Conservation (phyloP, 1,140 invertebrate genomes). For the Dendroctonus valens region DNA sequence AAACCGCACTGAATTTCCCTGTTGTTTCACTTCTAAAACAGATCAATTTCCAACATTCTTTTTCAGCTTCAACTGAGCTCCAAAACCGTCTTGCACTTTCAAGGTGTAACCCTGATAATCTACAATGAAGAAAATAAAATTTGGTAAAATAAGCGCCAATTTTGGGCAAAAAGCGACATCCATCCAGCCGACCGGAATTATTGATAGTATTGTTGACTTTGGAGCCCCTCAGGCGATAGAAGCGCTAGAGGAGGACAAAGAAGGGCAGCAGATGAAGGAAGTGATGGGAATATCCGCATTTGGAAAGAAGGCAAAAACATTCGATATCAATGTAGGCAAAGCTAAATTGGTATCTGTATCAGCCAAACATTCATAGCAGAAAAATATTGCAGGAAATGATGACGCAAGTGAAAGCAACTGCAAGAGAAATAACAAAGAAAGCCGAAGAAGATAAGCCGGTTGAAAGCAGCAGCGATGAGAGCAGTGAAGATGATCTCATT, state of each 20-base stretch:
- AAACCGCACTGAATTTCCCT: no score
- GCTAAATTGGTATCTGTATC: no score
- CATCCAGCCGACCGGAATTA: slow-evolving; percentile 37
- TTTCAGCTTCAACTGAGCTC: no score
- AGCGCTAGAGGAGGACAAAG: slow-evolving; percentile 67
- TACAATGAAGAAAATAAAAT: slow-evolving; percentile 53
- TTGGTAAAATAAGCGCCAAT: slow-evolving; percentile 60
- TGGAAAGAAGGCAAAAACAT: slow-evolving; percentile 75
- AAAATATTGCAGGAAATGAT: slow-evolving; percentile 48
- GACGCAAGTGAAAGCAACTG: slow-evolving; percentile 54
- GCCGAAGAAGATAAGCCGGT: slow-evolving; percentile 36
- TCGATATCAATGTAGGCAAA: slow-evolving; percentile 61
- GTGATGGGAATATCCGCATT: slow-evolving; percentile 76
- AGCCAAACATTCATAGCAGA: no score
- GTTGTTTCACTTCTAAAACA: no score
- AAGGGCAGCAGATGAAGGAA: slow-evolving; percentile 64
- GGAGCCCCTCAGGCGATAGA: slow-evolving; percentile 53
- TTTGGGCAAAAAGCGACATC: slow-evolving; percentile 46
- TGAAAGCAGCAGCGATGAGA: slow-evolving; percentile 44
- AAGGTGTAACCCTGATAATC: no score
- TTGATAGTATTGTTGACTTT: slow-evolving; percentile 41
- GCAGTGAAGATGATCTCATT: slow-evolving; percentile 54
- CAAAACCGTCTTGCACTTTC: no score
- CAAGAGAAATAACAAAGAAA: slow-evolving; percentile 45
- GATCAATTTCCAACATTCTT: no score